Conservation (phyloP, 2,888 invertebrate genomes). For the Hypena proboscidalis region DNA sequence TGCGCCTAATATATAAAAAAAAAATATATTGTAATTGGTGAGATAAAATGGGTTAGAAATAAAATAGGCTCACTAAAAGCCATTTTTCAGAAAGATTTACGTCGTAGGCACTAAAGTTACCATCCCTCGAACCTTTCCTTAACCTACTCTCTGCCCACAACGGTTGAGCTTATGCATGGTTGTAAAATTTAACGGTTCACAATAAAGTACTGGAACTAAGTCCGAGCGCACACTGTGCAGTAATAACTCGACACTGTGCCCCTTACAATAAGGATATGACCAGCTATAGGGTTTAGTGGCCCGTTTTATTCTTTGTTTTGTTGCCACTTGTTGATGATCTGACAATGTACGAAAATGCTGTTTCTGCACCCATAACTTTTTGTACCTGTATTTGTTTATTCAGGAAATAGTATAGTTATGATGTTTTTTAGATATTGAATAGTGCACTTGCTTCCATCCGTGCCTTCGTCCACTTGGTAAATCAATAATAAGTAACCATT, state of each 20-base stretch:
- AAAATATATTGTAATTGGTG: too few species aligned
- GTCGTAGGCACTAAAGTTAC: constrained; percentile 12
- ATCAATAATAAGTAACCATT: too few species aligned
- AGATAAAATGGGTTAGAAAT: too few species aligned
- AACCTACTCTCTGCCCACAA: constrained; percentile 31
- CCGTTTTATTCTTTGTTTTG: constrained; percentile 36
- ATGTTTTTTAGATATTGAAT: too few species aligned
- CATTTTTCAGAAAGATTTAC: not conserved
- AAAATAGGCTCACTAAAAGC: too few species aligned
- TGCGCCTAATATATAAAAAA: too few species aligned
- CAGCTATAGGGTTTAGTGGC: constrained; percentile 36
- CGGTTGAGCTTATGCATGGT: constrained; percentile 68
- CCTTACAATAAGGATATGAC: constrained; percentile 34
- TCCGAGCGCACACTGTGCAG: constrained; percentile 56
- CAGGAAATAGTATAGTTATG: too few species aligned
- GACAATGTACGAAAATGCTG: constrained; percentile 2
- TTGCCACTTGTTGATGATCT: constrained; percentile 15
- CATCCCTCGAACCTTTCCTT: not conserved
- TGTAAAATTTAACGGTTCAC: constrained; percentile 81
- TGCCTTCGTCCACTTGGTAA: too few species aligned
- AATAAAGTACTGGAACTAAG: constrained; percentile 78
- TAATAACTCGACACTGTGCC: constrained; percentile 55
- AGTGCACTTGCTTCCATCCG: too few species aligned
- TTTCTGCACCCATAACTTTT: too few species aligned
- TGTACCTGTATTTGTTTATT: too few species aligned